Base-by-base conservation (phyloP, 2,113 vertebrate species). In the Setophaga coronata region DNA sequence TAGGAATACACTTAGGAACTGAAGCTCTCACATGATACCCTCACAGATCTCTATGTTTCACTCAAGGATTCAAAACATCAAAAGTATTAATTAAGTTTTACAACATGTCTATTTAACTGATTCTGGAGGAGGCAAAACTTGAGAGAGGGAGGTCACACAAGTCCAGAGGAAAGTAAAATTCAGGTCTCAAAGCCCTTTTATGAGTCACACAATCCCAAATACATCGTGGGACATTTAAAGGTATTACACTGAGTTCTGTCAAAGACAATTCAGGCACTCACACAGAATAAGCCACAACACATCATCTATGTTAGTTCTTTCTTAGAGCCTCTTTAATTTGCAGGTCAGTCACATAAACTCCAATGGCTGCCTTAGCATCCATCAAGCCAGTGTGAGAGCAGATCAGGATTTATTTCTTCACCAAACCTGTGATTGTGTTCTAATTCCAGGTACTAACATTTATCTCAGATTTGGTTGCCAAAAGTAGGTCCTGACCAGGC, bases 321-420 rank as follows among this genome's bases (percentile, higher is more conserved):
- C 71, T 69, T 43, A 80, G 64, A 67, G 40, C 21, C 64, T 92
- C 61, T 81, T 90, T 78, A 94, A 93, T 94, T 90, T 93, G 29
- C 71, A 90, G 58, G 43, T 73, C 92, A 96, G 74, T 31, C 83
- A 66, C 50, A 85, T 24, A 94, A 96, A 51, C 26, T 48, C 36
- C 66, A 77, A 26, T 6, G 21, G 67, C 12, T 94, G 51, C 85
- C 76, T 81, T 6, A 64, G 72, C 34, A 50, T 50, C 71, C 65
- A 90, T 64, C 64, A 60, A 77, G 25, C 8, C 64, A 51, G 5
- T 7, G 3, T 15, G 31, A 62, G 19, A 67, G 13, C 16, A 89
- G 60, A 87, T 3, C 20, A n/a, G 53, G 57, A 40, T 11, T 31
- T 51, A 29, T 45, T 84, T 47, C 18, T 71, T 56, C 26, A 92